A percentile compares a stretch with the other conserved stretches of the same genome.
Evolutionary conservation across 2,888 invertebrate species (phyloP).

Genomic region (Drosophila barbarae): DNA sequence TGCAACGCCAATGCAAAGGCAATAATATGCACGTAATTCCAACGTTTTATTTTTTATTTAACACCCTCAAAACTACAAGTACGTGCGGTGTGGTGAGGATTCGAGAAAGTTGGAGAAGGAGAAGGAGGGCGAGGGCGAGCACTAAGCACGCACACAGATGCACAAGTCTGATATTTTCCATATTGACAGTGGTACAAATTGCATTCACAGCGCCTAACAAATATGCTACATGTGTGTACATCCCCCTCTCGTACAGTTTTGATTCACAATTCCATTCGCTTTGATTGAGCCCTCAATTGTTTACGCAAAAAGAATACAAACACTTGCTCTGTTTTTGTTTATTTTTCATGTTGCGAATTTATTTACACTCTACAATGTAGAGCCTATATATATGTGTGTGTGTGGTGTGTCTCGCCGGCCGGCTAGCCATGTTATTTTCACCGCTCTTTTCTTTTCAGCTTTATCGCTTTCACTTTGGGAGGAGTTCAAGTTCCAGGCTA

Average conservation of each 20-base stretch:
- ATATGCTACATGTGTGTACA: not conserved
- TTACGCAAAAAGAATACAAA: slow-evolving; percentile 12
- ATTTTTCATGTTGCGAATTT: slow-evolving; percentile 34
- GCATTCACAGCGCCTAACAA: slow-evolving; percentile 20
- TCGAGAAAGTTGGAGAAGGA: not conserved
- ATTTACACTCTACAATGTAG: slow-evolving; percentile 23
- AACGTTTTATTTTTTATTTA: slow-evolving; percentile 49
- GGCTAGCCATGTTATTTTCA: slow-evolving; percentile 21
- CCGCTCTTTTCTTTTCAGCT: slow-evolving; percentile 16
- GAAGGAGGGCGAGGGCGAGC: slow-evolving; percentile 13
- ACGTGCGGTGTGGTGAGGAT: slow-evolving; percentile 12
- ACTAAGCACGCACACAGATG: slow-evolving; percentile 14
- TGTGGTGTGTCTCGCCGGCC: slow-evolving; percentile 25
- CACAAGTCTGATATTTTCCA: slow-evolving; percentile 23
- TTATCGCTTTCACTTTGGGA: slow-evolving; percentile 30
- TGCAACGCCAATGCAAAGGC: slow-evolving; percentile 44
- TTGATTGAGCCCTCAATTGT: slow-evolving; percentile 9
- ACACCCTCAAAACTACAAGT: slow-evolving; percentile 45
- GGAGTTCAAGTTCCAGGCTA: slow-evolving; percentile 16
- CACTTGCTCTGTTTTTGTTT: slow-evolving; percentile 16
- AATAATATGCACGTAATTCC: slow-evolving; percentile 54
- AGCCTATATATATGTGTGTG: not conserved
- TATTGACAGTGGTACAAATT: slow-evolving; percentile 33
- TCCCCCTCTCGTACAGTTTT: slow-evolving; percentile 11
- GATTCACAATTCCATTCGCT: not conserved